A percentile compares a stretch with the other conserved stretches of the same genome.
Evolutionary conservation across 2,888 invertebrate species (phyloP).

Genomic region (Saturnia pavonia): DNA sequence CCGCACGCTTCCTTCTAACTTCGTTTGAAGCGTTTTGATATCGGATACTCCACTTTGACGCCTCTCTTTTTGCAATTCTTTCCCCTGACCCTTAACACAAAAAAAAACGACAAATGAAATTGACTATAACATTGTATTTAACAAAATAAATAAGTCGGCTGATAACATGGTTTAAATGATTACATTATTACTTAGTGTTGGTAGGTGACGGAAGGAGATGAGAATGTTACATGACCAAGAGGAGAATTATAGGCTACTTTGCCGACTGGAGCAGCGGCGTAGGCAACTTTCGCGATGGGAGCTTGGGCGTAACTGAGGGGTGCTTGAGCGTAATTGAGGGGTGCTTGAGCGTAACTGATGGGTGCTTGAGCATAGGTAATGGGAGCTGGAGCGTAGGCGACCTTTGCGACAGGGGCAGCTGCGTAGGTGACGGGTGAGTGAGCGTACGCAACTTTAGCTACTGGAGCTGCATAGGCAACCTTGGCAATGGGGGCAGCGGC

Average conservation of each 20-base stretch:
- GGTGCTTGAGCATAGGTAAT: constrained; percentile 39
- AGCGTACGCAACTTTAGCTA: constrained; percentile 47
- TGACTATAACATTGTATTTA: constrained; percentile 50
- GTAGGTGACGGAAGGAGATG: constrained; percentile 67
- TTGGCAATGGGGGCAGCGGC: constrained; percentile 41
- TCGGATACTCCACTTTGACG: constrained; percentile 77
- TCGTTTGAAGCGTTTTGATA: constrained; percentile 80
- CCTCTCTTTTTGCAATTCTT: constrained; percentile 68
- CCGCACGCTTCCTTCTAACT: constrained; percentile 78
- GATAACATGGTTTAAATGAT: constrained; percentile 34
- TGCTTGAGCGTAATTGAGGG: constrained; percentile 37
- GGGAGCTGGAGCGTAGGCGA: constrained; percentile 41
- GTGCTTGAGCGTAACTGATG: constrained; percentile 34
- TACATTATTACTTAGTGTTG: constrained; percentile 57
- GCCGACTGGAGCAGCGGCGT: constrained; percentile 38
- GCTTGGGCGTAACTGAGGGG: constrained; percentile 38
- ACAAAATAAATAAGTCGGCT: constrained; percentile 58
- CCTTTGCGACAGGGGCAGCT: constrained; percentile 43
- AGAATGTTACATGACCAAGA: constrained; percentile 58
- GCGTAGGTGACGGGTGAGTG: constrained; percentile 42
- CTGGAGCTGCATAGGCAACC: constrained; percentile 38
- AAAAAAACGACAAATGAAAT: constrained; percentile 46
- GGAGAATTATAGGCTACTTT: constrained; percentile 42
- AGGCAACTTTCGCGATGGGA: constrained; percentile 33
- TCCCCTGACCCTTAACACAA: constrained; percentile 51